Evolutionary conservation across 2,888 invertebrate genomes (phyloP).

Genomic region (Drosophila parthenogenetica): DNA sequence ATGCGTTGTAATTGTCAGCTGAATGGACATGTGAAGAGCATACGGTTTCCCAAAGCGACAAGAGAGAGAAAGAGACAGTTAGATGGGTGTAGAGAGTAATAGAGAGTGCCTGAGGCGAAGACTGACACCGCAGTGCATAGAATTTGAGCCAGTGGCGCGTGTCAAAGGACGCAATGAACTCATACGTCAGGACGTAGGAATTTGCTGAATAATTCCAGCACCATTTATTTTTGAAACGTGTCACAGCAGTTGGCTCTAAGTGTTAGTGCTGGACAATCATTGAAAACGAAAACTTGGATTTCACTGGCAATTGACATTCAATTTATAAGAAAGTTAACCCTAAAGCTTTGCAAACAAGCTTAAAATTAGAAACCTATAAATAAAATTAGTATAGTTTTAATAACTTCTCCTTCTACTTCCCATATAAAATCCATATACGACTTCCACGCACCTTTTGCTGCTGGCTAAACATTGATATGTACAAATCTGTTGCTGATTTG

Average conservation of each 20-base stretch:
- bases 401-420: not conserved
- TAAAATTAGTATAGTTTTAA: too few species aligned
- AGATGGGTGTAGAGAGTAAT: not conserved
- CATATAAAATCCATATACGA: not conserved
- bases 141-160: conserved; percentile 62
- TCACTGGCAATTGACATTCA: not conserved
- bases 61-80: not conserved
- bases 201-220: conserved; percentile 27
- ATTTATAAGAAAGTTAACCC: not conserved
- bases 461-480: conserved; percentile 8
- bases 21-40: conserved; percentile 47
- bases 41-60: conserved; percentile 22
- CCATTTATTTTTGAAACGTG: conserved; percentile 48
- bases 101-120: not conserved
- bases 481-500: conserved; percentile 42
- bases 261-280: conserved; percentile 17
- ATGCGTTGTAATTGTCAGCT: conserved; percentile 64
- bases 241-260: conserved; percentile 19
- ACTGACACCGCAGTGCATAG: conserved; percentile 26
- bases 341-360: too few species aligned
- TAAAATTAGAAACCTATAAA: too few species aligned
- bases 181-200: conserved; percentile 31
- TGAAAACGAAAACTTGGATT: not conserved
- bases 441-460: not conserved
- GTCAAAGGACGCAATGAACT: conserved; percentile 57